These are phyloP conservation scores for Orgyia antiqua DNA, from an alignment of 2,888 invertebrate species.

Conservation along the genomic window DNA sequence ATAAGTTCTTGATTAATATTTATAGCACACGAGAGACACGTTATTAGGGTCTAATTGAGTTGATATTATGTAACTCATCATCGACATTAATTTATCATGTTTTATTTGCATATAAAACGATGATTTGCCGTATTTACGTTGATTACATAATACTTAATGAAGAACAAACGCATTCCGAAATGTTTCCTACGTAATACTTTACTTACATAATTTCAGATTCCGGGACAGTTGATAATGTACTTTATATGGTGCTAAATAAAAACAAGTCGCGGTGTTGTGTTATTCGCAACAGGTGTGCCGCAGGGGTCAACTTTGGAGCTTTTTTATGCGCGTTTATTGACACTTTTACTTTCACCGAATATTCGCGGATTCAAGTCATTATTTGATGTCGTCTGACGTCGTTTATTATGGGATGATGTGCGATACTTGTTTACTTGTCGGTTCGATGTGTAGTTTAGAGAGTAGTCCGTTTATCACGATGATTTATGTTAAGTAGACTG, in stretches of 20 bases:
- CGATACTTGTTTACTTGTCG: conserved; percentile 6
- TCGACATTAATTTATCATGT: conserved; percentile 34
- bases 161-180: conserved; percentile 25
- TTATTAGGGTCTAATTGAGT: not conserved
- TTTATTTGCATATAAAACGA: conserved; percentile 40
- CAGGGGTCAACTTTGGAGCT: conserved; percentile 45
- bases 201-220: conserved; percentile 22
- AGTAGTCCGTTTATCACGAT: conserved; percentile 12
- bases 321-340: conserved; percentile 51
- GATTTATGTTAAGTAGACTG: no score
- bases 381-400: conserved; percentile 21
- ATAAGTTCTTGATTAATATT: conserved; percentile 13
- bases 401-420: conserved; percentile 11
- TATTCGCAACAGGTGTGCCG: conserved; percentile 40
- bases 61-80: conserved; percentile 39
- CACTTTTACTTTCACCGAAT: conserved; percentile 64
- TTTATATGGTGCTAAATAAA: conserved; percentile 8
- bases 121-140: conserved; percentile 34
- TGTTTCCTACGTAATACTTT: conserved; percentile 17
- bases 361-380: conserved; percentile 30
- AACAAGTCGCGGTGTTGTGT: conserved; percentile 4
- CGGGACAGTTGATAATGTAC: conserved; percentile 19
- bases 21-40: not conserved
- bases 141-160: conserved; percentile 22
- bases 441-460: no score